These are phyloP conservation scores for Sesia bembeciformis DNA, from an alignment of 2,888 invertebrate species.

Conservation along the genomic window DNA sequence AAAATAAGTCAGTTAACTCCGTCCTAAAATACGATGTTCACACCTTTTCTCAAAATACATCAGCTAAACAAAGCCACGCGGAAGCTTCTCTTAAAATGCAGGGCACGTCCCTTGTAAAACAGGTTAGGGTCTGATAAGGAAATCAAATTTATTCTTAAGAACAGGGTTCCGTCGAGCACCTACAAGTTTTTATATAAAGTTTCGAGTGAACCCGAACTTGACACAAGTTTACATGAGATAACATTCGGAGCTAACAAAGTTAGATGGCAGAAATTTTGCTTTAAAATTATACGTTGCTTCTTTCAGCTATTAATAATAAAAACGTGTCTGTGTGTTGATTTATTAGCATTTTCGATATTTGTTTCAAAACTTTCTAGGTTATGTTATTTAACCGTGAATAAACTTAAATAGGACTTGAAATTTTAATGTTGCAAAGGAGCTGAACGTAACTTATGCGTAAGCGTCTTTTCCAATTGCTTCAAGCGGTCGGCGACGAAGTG, in stretches of 20 bases:
- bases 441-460: too few relatives aligned
- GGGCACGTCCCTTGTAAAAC: constrained; percentile 40
- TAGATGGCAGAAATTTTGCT: background rate
- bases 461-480: too few relatives aligned
- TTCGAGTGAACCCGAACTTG: background rate
- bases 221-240: background rate
- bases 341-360: too few relatives aligned
- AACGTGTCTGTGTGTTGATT: too few relatives aligned
- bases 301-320: too few relatives aligned
- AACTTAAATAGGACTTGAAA: too few relatives aligned
- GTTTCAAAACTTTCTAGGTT: too few relatives aligned
- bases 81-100: constrained; percentile 25
- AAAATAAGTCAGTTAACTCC: background rate
- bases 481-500: too few relatives aligned
- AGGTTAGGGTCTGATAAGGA: constrained; percentile 48
- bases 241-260: background rate
- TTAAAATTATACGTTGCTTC: background rate
- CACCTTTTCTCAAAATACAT: background rate
- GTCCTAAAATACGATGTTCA: background rate
- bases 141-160: constrained; percentile 52
- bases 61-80: background rate
- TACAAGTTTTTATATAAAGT: background rate
- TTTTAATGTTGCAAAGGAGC: too few relatives aligned
- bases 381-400: too few relatives aligned
- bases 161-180: constrained; percentile 9